Percentiles rank a stretch among this genome's conserved stretches.
Evolutionary conservation across 2,113 vertebrate species (phyloP).

Genomic region (Ceyx margarethae): DNA sequence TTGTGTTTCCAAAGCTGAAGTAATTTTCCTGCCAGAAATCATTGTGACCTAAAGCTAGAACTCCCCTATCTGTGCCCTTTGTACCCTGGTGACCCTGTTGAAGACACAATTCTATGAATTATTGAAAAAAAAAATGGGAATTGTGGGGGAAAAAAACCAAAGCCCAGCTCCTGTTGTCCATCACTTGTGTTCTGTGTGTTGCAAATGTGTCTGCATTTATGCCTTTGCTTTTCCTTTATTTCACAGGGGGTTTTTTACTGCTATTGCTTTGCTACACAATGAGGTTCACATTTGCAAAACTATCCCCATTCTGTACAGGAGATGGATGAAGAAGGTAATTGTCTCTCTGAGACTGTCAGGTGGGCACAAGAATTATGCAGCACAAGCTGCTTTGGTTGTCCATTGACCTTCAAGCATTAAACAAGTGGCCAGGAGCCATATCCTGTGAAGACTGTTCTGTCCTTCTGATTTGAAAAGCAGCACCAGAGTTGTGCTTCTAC

Average conservation of each 20-base stretch:
- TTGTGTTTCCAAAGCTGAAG: slow-evolving; percentile 20
- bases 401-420: slow-evolving; percentile 69
- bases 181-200: neutral
- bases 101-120: neutral
- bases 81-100: neutral
- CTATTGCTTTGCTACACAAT: neutral
- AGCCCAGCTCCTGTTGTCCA: neutral
- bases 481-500: slow-evolving; percentile 63
- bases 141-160: neutral
- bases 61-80: neutral
- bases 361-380: slow-evolving; percentile 53
- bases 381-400: slow-evolving; percentile 60
- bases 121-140: neutral
- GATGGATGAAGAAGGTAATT: neutral
- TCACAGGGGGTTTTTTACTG: neutral
- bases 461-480: slow-evolving; percentile 79
- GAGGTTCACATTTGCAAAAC: neutral
- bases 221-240: neutral
- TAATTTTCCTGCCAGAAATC: slow-evolving; percentile 55
- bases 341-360: neutral
- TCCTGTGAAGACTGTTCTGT: slow-evolving; percentile 65
- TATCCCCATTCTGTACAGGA: rapidly evolving
- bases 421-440: slow-evolving; percentile 71
- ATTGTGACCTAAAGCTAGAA: neutral
- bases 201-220: neutral